Base-by-base conservation (phyloP, 2,113 vertebrate species). In the Urocynchramus pylzowi region DNA sequence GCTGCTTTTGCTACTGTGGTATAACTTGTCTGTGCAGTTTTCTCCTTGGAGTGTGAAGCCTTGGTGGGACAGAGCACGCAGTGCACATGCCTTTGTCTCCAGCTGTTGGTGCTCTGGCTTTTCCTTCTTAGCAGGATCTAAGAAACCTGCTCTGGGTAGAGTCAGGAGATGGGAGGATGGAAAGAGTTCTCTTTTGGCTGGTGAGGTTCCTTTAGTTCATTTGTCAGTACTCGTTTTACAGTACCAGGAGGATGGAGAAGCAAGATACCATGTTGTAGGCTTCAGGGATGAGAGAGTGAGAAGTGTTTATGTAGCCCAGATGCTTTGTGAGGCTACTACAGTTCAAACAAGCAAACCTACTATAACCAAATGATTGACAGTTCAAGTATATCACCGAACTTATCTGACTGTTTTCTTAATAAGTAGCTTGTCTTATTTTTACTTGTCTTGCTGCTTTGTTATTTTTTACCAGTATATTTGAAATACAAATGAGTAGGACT, bases 1-100 rank as follows among this genome's bases (percentile, higher is more conserved):
- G 10, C 45, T 65, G 1, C 8, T 68, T 86, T 63, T 88, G n/a
- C 19, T 63, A 0, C n/a, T 16, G 16, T 35, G 6, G 4, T 44
- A 6, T 35, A n/a, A 27, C 21, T 83, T 68, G 21, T 44, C 35
- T 54, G 35, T 76, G 31, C 42, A 27, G 31, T 23, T 76, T 56
- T 59, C n/a, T 77, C 45, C 5, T 30, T 21, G 22, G 26, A 49
- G 30, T 28, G 10, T 0, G 0, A 85, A 65, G 28, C 27, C 7
- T 67, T 44, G 18, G 5, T 44, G 22, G 50, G 30, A 42, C 26
- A 53, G 23, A 60, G 35, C 17, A 11, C 4, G 11, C 2, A 9
- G 15, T 0, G 0, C 16, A 35, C 31, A 15, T 63, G 42, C 52
- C 13, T 64, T n/a, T 80, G n/a, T 70, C 21, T 86, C 28, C 37